These are phyloP conservation scores for Aelia acuminata DNA, from an alignment of 2,888 invertebrate species.

Conservation along the genomic window DNA sequence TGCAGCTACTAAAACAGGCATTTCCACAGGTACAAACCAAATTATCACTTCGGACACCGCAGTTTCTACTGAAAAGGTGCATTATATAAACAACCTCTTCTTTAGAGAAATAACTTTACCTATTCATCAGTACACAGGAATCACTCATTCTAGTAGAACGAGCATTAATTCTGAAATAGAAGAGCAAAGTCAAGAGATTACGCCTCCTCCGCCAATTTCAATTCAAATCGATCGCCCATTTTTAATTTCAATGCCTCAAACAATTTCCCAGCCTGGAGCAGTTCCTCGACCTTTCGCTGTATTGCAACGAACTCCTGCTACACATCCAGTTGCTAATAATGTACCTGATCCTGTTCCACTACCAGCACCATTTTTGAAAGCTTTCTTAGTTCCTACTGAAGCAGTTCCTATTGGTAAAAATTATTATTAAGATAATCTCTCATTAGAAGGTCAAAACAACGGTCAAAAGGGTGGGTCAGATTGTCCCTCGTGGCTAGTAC, in stretches of 20 bases:
- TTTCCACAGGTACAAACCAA: not conserved
- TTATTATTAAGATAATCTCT: not conserved
- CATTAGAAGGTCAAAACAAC: no score
- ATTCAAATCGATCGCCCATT: conserved; percentile 66
- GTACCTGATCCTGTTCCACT: conserved; percentile 64
- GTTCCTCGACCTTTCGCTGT: conserved; percentile 71
- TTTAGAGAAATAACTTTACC: conserved; percentile 28
- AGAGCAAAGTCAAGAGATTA: no score
- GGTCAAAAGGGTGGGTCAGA: no score
- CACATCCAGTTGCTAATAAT: conserved; percentile 70
- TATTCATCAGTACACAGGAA: conserved; percentile 63
- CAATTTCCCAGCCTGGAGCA: conserved; percentile 70
- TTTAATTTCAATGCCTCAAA: conserved; percentile 66
- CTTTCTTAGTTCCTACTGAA: conserved; percentile 8
- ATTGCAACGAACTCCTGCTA: no score
- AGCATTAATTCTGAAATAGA: not conserved
- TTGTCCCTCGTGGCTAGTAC: no score
- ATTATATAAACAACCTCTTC: conserved; percentile 22
- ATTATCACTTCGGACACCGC: not conserved
- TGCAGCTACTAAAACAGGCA: not conserved
- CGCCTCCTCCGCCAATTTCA: conserved; percentile 63
- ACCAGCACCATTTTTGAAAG: conserved; percentile 61
- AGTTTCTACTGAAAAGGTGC: not conserved
- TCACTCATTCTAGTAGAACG: conserved; percentile 38
- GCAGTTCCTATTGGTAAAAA: not conserved